These are phyloP conservation scores for Protonibea diacanthus DNA, from an alignment of 2,797 vertebrate species.

Conservation along the genomic window DNA sequence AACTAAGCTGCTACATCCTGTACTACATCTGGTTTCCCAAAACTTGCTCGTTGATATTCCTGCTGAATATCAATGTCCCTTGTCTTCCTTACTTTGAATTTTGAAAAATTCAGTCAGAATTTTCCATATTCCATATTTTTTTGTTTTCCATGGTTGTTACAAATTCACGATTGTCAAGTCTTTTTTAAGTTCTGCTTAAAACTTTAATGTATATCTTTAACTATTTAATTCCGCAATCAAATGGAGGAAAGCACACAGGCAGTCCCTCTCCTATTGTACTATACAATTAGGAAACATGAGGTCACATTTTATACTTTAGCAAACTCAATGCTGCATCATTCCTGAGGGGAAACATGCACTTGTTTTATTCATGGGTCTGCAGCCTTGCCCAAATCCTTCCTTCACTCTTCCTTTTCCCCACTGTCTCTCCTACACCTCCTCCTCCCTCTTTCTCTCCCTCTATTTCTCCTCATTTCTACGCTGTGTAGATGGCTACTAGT, in stretches of 20 bases:
- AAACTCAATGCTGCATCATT: slow-evolving; percentile 20
- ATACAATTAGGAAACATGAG: slow-evolving; percentile 7
- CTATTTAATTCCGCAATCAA: background rate
- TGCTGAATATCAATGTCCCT: background rate
- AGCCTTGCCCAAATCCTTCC: background rate
- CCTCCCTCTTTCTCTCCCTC: background rate
- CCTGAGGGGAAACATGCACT: slow-evolving; percentile 15
- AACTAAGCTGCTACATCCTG: background rate
- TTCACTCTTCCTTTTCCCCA: background rate
- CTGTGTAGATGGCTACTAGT: background rate
- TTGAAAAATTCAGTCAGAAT: background rate
- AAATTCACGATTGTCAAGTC: background rate
- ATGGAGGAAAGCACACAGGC: background rate
- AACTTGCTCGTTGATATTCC: no score
- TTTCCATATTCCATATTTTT: background rate
- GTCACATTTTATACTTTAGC: slow-evolving; percentile 7
- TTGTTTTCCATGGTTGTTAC: background rate
- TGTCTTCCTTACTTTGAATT: background rate
- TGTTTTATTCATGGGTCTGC: slow-evolving; percentile 34
- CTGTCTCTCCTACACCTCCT: background rate
- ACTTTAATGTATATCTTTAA: background rate
- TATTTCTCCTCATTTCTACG: slow-evolving; percentile 2
- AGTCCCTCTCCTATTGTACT: background rate
- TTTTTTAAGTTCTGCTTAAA: background rate
- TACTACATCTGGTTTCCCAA: no score